Percentiles rank a stretch among this genome's conserved stretches.
Conservation (phyloP, 2,797 vertebrate genomes). For the Spinus olivaceus region DNA sequence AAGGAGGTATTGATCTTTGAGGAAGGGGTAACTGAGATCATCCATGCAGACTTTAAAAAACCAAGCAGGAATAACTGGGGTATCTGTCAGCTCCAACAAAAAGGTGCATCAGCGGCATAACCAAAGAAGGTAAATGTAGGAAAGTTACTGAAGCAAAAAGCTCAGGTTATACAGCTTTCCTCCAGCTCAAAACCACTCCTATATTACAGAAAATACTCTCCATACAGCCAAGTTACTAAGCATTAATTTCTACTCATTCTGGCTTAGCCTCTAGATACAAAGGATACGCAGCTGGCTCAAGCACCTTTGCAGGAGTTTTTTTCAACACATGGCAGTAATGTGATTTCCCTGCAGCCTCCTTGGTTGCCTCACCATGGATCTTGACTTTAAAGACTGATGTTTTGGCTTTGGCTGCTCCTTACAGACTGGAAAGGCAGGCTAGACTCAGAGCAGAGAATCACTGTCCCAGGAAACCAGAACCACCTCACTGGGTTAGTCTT, state of each 20-base stretch:
- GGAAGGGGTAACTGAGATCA: background rate
- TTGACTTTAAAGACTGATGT: background rate
- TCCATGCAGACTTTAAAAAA: background rate
- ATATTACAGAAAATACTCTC: background rate
- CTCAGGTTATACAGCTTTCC: background rate
- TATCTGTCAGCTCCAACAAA: background rate
- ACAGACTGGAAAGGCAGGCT: background rate
- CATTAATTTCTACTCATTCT: background rate
- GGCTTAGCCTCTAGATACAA: background rate
- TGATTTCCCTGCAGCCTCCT: background rate
- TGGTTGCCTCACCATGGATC: background rate
- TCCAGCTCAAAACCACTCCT: background rate
- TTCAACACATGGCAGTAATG: accelerated
- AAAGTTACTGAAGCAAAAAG: background rate
- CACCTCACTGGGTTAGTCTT: background rate
- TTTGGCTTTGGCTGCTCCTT: background rate
- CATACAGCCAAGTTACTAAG: background rate
- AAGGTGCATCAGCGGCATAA: background rate
- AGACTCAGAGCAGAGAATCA: background rate
- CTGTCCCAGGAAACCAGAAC: background rate
- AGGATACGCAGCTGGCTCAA: background rate
- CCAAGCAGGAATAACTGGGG: background rate
- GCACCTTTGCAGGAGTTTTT: background rate
- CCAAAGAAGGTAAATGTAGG: background rate
- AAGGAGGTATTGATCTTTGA: background rate